Evolutionary conservation across 30 jellyfish, hydroid and myxozoan species (phyloP).

Genomic region (Morbakka virulenta): DNA sequence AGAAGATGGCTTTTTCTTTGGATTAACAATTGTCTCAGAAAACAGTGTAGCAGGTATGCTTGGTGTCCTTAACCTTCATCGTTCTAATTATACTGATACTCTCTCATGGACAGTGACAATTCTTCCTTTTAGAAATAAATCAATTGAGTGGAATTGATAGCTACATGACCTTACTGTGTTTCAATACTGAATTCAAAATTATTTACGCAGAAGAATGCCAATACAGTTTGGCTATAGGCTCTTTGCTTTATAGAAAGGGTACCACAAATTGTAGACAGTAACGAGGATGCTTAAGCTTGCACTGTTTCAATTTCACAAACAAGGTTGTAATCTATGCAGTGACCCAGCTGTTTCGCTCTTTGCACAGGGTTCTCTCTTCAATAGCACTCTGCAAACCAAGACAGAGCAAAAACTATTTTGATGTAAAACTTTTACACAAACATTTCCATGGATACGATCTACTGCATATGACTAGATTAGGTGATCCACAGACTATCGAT

Average conservation of each 20-base stretch:
- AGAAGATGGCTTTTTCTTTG: conserved; percentile 4
- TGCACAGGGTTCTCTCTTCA: background rate
- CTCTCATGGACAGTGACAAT: background rate
- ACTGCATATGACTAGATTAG: background rate
- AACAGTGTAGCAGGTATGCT: conserved; percentile 1
- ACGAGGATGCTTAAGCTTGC: conserved; percentile 16
- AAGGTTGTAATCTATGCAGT: conserved; percentile 8
- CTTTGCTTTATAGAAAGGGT: conserved; percentile 29
- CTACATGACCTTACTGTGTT: background rate
- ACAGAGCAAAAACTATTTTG: background rate
- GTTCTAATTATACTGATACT: background rate
- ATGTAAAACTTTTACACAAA: background rate
- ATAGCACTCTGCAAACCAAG: background rate
- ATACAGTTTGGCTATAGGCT: conserved; percentile 7
- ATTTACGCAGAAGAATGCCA: conserved; percentile 28
- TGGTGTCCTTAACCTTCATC: conserved; percentile 12
- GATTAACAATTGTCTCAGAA: background rate
- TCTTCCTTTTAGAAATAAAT: too few species aligned
- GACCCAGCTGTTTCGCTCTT: conserved; percentile 1
- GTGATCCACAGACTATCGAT: background rate
- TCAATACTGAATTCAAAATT: conserved; percentile 19
- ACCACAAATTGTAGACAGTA: conserved; percentile 3
- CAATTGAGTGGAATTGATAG: background rate
- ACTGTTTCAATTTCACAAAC: conserved; percentile 30
- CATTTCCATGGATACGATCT: background rate